phyloP scores from a whole-genome alignment of 2,113 vertebrate genomes.

The Engystomops pustulosus region DNA sequence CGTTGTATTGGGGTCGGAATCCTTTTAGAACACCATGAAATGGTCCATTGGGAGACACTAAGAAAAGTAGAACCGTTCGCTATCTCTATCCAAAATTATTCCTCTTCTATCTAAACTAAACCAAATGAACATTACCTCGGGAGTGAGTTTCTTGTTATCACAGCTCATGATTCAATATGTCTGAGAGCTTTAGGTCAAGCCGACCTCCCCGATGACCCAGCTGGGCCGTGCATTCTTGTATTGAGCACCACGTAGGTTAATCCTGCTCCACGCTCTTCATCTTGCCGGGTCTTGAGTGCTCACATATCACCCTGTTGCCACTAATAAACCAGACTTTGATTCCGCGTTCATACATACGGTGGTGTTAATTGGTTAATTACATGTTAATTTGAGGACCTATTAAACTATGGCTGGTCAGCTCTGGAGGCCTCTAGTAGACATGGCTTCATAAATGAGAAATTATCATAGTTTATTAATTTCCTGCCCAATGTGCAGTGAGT shows the following conservation, averaged over 20 bases:
- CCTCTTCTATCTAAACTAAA: not conserved
- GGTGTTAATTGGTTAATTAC: conserved; percentile 44
- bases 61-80: not conserved
- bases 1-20: not conserved
- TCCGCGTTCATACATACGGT: not conserved
- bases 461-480: conserved; percentile 17
- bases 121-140: not conserved
- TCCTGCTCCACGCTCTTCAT: not conserved
- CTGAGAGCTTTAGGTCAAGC: conserved; percentile 1
- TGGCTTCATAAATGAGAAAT: conserved; percentile 10
- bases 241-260: not conserved
- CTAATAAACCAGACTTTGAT: not conserved
- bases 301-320: not conserved
- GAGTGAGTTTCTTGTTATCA: conserved; percentile 11
- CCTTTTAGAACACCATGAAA: not conserved
- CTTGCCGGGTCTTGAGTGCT: not conserved
- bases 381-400: conserved; percentile 37
- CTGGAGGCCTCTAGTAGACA: conserved; percentile 8
- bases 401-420: conserved; percentile 19
- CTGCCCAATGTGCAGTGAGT: not conserved
- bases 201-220: not conserved
- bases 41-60: not conserved
- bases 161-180: conserved; percentile 37
- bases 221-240: not conserved
- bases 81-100: not conserved